A percentile compares a stretch with the other conserved stretches of the same genome.
Evolutionary conservation across 1,140 invertebrate genomes (phyloP).

Genomic region (Bombus superbus): DNA sequence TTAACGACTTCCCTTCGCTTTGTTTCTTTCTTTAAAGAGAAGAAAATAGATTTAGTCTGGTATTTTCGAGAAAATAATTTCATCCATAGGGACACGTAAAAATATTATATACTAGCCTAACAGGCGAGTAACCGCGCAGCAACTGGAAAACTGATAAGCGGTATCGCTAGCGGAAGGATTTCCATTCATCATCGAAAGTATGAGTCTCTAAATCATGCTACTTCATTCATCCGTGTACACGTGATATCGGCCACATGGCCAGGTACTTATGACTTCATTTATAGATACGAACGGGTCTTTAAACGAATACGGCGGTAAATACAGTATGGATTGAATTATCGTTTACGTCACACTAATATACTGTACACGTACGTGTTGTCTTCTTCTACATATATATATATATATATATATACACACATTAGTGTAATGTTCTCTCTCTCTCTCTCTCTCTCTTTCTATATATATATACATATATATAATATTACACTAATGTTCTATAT

Average conservation of each 20-base stretch:
- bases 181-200: slow-evolving; percentile 42
- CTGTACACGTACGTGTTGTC: slow-evolving; percentile 16
- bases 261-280: slow-evolving; percentile 24
- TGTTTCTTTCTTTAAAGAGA: not conserved
- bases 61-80: not conserved
- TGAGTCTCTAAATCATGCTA: slow-evolving; percentile 38
- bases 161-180: not conserved
- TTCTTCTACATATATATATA: not conserved
- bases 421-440: no score
- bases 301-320: slow-evolving; percentile 30
- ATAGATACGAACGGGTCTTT: slow-evolving; percentile 9
- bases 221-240: slow-evolving; percentile 50
- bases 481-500: not conserved
- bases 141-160: not conserved
- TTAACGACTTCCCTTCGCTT: not conserved
- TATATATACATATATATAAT: not conserved
- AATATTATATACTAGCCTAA: not conserved
- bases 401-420: not conserved
- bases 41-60: not conserved
- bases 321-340: slow-evolving; percentile 33
- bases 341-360: slow-evolving; percentile 35
- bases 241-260: slow-evolving; percentile 54
- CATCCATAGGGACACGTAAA: not conserved
- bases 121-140: not conserved
- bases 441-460: no score